Conservation (phyloP, 2,113 vertebrate genomes). For the Mustelus asterias region DNA sequence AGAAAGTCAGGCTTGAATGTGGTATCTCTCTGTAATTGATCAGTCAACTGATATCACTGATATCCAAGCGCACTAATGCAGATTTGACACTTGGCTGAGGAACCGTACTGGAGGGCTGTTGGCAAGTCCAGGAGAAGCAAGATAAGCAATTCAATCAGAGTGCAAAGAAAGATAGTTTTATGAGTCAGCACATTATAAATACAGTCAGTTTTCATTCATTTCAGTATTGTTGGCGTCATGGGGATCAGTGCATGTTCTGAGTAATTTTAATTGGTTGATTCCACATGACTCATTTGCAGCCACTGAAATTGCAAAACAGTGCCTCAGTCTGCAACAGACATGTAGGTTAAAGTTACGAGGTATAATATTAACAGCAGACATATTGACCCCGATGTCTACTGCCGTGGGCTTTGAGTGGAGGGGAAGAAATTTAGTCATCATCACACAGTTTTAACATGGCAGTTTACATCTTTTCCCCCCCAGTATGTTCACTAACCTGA, state of each 20-base stretch:
- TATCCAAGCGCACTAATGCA: neutral
- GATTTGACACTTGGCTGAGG: neutral
- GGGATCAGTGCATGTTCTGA: neutral
- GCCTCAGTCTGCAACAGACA: neutral
- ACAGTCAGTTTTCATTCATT: neutral
- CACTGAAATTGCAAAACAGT: neutral
- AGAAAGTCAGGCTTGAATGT: neutral
- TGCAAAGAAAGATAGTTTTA: neutral
- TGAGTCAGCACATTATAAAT: neutral
- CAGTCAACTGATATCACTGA: neutral
- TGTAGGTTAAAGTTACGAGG: neutral
- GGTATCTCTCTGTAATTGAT: neutral
- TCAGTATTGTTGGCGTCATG: neutral
- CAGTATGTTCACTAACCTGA: too few relatives aligned
- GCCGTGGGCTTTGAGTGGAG: too few relatives aligned
- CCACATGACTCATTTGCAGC: neutral
- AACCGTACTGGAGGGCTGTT: neutral
- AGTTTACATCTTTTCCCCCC: too few relatives aligned
- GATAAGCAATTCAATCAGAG: neutral
- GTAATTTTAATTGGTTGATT: neutral
- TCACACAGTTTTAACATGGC: too few relatives aligned
- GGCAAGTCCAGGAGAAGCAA: neutral
- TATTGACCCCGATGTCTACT: too few relatives aligned
- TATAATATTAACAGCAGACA: neutral
- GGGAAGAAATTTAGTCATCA: too few relatives aligned